These are phyloP conservation scores for Theocolax elegans DNA, from an alignment of 1,140 invertebrate genomes.

Conservation along the genomic window DNA sequence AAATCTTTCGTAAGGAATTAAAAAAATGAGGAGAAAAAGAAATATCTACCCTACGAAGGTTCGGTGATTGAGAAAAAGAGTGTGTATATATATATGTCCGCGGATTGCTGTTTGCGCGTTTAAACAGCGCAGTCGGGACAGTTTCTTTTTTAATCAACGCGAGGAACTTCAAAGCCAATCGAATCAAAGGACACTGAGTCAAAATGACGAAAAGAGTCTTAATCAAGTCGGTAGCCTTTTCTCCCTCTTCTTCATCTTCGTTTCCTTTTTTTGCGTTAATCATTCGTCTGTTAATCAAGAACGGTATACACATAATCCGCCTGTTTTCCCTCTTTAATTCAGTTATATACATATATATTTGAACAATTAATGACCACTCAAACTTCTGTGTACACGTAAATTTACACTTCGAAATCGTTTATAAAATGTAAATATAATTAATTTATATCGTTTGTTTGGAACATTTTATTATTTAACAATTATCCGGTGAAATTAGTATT, in stretches of 20 bases:
- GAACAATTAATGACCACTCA: no score
- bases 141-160: constrained; percentile 63
- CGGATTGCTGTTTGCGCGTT: constrained; percentile 26
- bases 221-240: constrained; percentile 50
- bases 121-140: constrained; percentile 5
- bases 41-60: not conserved
- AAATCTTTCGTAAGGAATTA: constrained; percentile 2
- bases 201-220: constrained; percentile 50
- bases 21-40: constrained; percentile 13
- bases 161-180: constrained; percentile 56
- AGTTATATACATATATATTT: no score
- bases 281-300: constrained; percentile 7
- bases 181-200: constrained; percentile 54
- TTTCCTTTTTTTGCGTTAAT: constrained; percentile 15
- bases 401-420: no score
- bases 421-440: no score
- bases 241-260: not conserved
- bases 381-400: no score
- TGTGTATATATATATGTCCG: constrained; percentile 3
- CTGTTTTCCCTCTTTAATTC: not conserved
- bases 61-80: not conserved
- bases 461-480: no score
- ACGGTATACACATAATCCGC: not conserved
- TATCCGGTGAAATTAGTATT: no score
- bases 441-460: no score